phyloP scores from a whole-genome alignment of 1,140 invertebrate species.

The Bombus ignitus region DNA sequence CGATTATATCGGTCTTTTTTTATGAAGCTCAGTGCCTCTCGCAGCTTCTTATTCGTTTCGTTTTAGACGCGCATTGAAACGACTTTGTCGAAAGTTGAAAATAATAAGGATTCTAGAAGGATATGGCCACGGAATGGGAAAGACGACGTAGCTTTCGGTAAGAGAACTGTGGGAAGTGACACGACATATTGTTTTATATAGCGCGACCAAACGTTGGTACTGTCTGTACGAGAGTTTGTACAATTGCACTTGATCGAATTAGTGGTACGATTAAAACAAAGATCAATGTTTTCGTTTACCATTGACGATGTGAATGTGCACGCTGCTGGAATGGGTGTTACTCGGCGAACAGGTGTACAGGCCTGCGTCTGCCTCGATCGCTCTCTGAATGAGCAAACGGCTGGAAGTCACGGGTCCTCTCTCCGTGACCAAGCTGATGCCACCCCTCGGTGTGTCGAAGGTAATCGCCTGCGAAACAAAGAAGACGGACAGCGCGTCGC shows the following conservation, averaged over 20 bases:
- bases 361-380: constrained; percentile 89
- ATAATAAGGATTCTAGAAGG: no score
- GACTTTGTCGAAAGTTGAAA: no score
- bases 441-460: constrained; percentile 90
- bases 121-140: no score
- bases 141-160: no score
- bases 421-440: constrained; percentile 91
- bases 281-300: constrained; percentile 84
- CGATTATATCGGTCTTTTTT: no score
- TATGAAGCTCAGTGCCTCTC: no score
- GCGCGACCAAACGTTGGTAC: no score
- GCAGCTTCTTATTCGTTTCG: no score
- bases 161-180: no score
- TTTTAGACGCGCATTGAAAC: no score
- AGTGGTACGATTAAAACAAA: neutral
- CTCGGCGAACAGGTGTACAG: constrained; percentile 90
- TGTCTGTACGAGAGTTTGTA: no score
- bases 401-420: constrained; percentile 91
- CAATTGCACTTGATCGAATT: neutral
- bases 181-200: no score
- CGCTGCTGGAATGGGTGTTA: constrained; percentile 89
- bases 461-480: constrained; percentile 86
- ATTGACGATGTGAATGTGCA: constrained; percentile 92
- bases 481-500: constrained; percentile 40
- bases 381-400: constrained; percentile 90